Conservation (phyloP, 1,140 invertebrate genomes). For the Cydia splendana region DNA sequence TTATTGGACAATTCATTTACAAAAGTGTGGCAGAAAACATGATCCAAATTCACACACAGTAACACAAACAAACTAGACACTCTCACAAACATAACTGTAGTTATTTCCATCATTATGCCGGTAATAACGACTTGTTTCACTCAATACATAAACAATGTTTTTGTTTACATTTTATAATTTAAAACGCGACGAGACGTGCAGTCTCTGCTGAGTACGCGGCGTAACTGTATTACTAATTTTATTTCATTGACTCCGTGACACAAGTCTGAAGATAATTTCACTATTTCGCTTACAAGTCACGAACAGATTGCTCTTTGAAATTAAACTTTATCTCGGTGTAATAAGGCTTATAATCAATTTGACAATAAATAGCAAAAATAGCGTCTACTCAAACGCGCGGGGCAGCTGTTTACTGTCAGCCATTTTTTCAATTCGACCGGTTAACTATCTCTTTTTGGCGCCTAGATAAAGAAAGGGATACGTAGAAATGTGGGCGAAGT, state of each 20-base stretch:
- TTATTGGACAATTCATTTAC: constrained; percentile 43
- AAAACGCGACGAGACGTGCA: constrained; percentile 37
- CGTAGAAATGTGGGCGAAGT: neutral
- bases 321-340: neutral
- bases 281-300: neutral
- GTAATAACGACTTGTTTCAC: constrained; percentile 47
- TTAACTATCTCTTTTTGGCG: constrained; percentile 13
- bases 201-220: constrained; percentile 35
- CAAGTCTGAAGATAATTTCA: neutral
- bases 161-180: constrained; percentile 72
- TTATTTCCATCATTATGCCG: constrained; percentile 49
- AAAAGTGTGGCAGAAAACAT: constrained; percentile 49
- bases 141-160: constrained; percentile 45
- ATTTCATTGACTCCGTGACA: constrained; percentile 19
- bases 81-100: constrained; percentile 40
- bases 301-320: neutral
- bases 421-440: constrained; percentile 30
- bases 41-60: constrained; percentile 45
- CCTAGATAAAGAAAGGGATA: neutral
- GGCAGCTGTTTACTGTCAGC: constrained; percentile 19
- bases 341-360: neutral
- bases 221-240: constrained; percentile 35
- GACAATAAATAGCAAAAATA: neutral
- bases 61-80: constrained; percentile 49
- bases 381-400: constrained; percentile 23